Conservation (phyloP, 2,113 vertebrate genomes). For the Trematocara zebra region DNA sequence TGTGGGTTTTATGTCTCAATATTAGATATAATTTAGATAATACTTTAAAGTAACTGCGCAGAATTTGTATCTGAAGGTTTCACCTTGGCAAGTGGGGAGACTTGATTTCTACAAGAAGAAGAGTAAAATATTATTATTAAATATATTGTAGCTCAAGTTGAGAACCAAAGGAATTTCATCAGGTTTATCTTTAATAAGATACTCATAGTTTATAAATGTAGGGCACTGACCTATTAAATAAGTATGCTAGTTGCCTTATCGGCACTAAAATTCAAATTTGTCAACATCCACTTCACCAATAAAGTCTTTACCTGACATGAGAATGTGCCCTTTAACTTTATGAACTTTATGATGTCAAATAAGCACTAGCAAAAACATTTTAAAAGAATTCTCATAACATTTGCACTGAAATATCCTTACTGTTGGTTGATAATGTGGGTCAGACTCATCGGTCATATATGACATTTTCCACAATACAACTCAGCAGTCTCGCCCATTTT, state of each 20-base stretch:
- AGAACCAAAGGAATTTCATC: neutral
- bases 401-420: neutral
- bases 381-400: neutral
- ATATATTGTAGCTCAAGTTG: neutral
- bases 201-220: neutral
- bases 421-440: neutral
- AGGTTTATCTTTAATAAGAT: neutral
- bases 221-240: neutral
- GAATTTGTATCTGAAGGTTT: neutral
- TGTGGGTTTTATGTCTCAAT: neutral
- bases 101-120: neutral
- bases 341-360: neutral
- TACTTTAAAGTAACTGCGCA: neutral
- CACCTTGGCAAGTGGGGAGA: neutral
- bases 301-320: neutral
- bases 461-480: neutral
- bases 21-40: neutral
- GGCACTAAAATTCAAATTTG: neutral
- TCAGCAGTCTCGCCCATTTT: neutral
- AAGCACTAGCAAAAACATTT: neutral
- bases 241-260: neutral
- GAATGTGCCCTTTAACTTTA: neutral
- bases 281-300: neutral
- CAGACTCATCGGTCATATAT: neutral
- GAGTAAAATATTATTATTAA: neutral